These are phyloP conservation scores for Sibirionetta formosa DNA, from an alignment of 2,797 vertebrate species.

Conservation along the genomic window DNA sequence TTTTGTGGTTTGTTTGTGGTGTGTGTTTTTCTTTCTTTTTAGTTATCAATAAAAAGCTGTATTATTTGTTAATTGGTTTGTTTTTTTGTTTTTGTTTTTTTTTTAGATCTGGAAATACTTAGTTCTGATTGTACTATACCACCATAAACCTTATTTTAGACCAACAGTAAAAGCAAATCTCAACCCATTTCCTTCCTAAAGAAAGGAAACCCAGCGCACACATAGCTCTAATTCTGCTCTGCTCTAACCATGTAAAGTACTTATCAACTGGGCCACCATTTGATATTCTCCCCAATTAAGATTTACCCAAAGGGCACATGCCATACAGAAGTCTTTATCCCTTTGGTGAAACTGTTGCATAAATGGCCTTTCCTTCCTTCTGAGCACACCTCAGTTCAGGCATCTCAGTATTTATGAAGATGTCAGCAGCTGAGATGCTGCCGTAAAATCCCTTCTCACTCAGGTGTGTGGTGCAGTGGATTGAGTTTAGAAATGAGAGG, in stretches of 20 bases:
- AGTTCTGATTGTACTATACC: background rate
- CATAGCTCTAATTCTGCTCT: background rate
- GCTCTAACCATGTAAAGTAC: background rate
- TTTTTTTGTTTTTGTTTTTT: too few species aligned
- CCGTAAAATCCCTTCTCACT: background rate
- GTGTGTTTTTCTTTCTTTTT: background rate
- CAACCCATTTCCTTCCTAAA: background rate
- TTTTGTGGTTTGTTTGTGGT: too few species aligned
- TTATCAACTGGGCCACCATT: background rate
- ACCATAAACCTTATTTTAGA: background rate
- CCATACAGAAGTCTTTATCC: background rate
- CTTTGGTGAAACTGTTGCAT: background rate
- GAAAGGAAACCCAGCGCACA: background rate
- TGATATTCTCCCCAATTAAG: background rate
- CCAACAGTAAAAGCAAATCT: background rate
- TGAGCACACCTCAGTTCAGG: background rate
- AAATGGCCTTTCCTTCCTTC: background rate
- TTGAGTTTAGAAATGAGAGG: background rate
- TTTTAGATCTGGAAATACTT: background rate
- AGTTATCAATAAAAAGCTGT: background rate
- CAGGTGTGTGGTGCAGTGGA: background rate
- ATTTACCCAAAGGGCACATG: background rate
- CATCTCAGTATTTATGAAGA: conserved; percentile 1
- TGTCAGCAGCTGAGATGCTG: background rate
- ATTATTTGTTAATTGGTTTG: background rate